These are phyloP conservation scores for Podocnemis expansa DNA, from an alignment of 2,113 vertebrate genomes.

Conservation along the genomic window DNA sequence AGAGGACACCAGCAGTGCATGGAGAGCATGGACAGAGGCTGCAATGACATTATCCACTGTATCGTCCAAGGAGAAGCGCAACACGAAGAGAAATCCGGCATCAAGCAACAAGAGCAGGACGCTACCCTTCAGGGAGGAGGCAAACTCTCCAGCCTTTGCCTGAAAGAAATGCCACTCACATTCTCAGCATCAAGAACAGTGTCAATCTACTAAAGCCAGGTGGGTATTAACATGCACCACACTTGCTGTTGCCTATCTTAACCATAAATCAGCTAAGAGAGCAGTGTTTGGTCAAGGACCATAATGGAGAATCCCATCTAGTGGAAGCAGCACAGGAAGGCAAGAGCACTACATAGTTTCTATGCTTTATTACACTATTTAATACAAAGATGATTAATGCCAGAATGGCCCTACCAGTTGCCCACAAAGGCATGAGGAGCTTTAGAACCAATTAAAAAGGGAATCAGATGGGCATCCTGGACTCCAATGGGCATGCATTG, in stretches of 20 bases:
- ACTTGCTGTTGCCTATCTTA: not conserved
- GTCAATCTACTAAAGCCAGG: not conserved
- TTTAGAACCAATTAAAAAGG: not conserved
- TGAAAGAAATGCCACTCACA: constrained; percentile 56
- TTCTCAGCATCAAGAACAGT: not conserved
- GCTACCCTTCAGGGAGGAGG: constrained; percentile 81
- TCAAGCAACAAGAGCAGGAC: constrained; percentile 87
- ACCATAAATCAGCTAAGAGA: not conserved
- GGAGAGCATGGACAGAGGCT: constrained; percentile 84
- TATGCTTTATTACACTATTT: not conserved
- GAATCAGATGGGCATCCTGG: not conserved
- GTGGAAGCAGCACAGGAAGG: not conserved
- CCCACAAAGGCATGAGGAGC: not conserved
- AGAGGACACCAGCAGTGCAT: constrained; percentile 84
- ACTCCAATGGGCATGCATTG: not conserved
- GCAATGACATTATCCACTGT: constrained; percentile 88
- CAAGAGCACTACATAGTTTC: not conserved
- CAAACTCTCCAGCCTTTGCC: constrained; percentile 87
- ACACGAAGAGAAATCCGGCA: constrained; percentile 93
- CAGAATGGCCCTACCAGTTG: not conserved
- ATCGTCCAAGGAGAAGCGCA: constrained; percentile 94
- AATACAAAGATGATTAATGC: not conserved
- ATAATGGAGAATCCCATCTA: not conserved
- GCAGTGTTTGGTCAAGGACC: not conserved
- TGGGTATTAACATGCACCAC: not conserved